Base-by-base conservation (phyloP, 2,888 invertebrate genomes). In the Geophilus truncorum region DNA sequence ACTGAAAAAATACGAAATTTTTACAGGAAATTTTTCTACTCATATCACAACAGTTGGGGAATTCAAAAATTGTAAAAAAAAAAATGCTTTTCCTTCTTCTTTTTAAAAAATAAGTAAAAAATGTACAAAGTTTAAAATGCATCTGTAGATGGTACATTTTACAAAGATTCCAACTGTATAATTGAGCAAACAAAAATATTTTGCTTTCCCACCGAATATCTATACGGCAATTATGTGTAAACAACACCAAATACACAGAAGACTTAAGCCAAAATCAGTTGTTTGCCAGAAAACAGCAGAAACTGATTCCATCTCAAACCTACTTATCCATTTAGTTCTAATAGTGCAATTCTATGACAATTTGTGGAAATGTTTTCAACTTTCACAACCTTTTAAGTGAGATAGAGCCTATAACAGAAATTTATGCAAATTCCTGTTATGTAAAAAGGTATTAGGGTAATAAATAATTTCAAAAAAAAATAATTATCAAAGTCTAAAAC, bases 211-310 rank as follows among this genome's bases (percentile, higher is more conserved):
- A 70, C 70, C 28, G 70, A 70, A 70, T 70, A 70, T 70, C 70
- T 70, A 70, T 70, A 51, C 51, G 51, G 51, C 18, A 51, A 40
- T 40, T 51, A 70, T 28, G 70, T 70, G 28, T 70, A 12, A 25
- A 70, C 70, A 70, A 70, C 70, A 70, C 70, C 70, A 70, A 70
- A 70, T 70, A 70, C 70, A 70, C 70, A 70, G 70, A 70, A 70
- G 70, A 70, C 70, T 70, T 70, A 70, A 70, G 70, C 70, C 70
- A 70, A 70, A 70, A 70, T 70, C 70, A 70, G 70, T 70, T 70
- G 28, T 51, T 51, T 51, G 28, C 25, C 70, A 70, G 28, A 10
- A 28, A 25, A 70, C 10, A 28, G 70, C 70, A 28, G 15, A 15
- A 70, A 70, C 70, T 70, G 70, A 70, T 70, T 70, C 15, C 70